Percentiles rank a stretch among this genome's conserved stretches.
These are phyloP conservation scores for Drosophila nr. perissopoda DNA, from an alignment of 2,888 invertebrate species.

Conservation along the genomic window DNA sequence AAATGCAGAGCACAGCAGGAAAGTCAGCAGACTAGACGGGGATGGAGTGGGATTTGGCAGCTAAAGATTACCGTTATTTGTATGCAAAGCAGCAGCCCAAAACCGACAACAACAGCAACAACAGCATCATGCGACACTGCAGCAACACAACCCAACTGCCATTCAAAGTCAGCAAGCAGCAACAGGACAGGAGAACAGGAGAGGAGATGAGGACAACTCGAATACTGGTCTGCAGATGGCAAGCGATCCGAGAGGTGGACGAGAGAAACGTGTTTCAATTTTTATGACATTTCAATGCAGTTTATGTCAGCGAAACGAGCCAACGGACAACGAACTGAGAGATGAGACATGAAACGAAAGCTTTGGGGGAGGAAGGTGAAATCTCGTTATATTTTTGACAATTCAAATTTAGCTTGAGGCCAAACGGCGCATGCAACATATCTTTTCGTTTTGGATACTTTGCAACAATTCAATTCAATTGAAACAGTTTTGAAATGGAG, in stretches of 20 bases:
- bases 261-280: constrained; percentile 67
- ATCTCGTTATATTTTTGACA: constrained; percentile 71
- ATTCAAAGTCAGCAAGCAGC: constrained; percentile 43
- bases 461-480: constrained; percentile 62
- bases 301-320: constrained; percentile 70
- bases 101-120: constrained; percentile 59
- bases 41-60: constrained; percentile 7
- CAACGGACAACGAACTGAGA: constrained; percentile 45
- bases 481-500: constrained; percentile 18
- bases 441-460: constrained; percentile 48
- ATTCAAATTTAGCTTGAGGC: constrained; percentile 66
- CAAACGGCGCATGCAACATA: constrained; percentile 26
- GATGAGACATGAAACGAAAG: background rate
- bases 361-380: constrained; percentile 13
- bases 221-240: constrained; percentile 34
- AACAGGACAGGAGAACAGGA: background rate
- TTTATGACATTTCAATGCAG: constrained; percentile 78
- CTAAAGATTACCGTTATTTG: constrained; percentile 72
- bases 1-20: constrained; percentile 29
- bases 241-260: constrained; percentile 35
- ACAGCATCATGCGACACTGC: constrained; percentile 50
- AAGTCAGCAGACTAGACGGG: constrained; percentile 3
- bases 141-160: constrained; percentile 48
- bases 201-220: background rate
- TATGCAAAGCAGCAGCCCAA: constrained; percentile 72